Conservation (phyloP, 2,797 vertebrate species). For the Crocodylus rhombifer region DNA sequence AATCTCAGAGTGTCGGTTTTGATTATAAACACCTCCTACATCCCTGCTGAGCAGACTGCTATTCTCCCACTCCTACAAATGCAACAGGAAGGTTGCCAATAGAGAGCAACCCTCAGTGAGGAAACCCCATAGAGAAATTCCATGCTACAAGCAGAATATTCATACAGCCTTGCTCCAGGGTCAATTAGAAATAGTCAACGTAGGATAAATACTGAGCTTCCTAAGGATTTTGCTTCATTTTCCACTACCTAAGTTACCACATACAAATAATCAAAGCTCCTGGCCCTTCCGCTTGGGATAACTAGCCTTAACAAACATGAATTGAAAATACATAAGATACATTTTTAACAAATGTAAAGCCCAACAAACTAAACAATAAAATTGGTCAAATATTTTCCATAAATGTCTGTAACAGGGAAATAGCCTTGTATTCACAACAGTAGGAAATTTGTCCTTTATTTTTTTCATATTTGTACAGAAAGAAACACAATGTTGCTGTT, state of each 20-base stretch:
- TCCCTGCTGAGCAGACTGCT: conserved; percentile 8
- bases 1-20: not conserved
- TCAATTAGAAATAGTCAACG: not conserved
- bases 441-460: not conserved
- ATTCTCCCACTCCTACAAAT: not conserved
- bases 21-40: conserved; percentile 43
- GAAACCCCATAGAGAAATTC: not conserved
- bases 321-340: not conserved
- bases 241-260: not conserved
- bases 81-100: conserved; percentile 23
- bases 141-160: not conserved
- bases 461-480: not conserved
- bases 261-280: not conserved
- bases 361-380: not conserved
- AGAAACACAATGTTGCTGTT: not conserved
- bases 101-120: not conserved
- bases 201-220: not conserved
- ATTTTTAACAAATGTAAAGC: not conserved
- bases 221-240: conserved; percentile 6
- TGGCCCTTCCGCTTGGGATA: not conserved
- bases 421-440: not conserved
- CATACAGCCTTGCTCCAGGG: not conserved
- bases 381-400: not conserved
- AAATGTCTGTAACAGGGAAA: not conserved
- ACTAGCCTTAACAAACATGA: not conserved